phyloP scores from a whole-genome alignment of 2,888 invertebrate species.

The Macropis europaea region DNA sequence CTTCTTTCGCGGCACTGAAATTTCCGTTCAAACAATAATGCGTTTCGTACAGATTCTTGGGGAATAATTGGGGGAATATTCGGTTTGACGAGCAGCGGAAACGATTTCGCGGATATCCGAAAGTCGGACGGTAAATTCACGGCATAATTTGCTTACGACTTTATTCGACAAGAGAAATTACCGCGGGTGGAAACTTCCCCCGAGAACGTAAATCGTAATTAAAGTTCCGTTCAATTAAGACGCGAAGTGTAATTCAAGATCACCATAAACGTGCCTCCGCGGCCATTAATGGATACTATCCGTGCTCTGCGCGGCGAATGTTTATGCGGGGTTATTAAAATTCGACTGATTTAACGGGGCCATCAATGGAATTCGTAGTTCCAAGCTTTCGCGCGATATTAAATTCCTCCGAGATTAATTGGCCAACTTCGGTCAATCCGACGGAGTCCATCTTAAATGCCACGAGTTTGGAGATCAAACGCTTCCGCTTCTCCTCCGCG shows the following conservation, averaged over 20 bases:
- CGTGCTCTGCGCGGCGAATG: conserved; percentile 17
- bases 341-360: conserved; percentile 16
- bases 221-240: conserved; percentile 50
- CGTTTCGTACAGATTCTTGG: too few relatives aligned
- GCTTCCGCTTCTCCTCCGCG: too few relatives aligned
- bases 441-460: too few relatives aligned
- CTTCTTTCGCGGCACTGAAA: too few relatives aligned
- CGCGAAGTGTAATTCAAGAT: conserved; percentile 46
- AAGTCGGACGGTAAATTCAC: conserved; percentile 29
- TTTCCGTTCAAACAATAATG: too few relatives aligned
- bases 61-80: neutral
- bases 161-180: conserved; percentile 33
- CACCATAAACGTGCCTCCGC: conserved; percentile 37
- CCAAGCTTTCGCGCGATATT: conserved; percentile 21
- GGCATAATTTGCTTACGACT: conserved; percentile 47
- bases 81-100: neutral
- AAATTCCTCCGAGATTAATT: conserved; percentile 37
- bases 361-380: conserved; percentile 13
- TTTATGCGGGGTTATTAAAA: conserved; percentile 45
- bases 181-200: conserved; percentile 26
- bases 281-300: conserved; percentile 31
- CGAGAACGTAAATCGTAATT: conserved; percentile 46
- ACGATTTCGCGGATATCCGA: neutral
- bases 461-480: too few relatives aligned
- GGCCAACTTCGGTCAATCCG: neutral